phyloP scores from a whole-genome alignment of 2,797 vertebrate species.

The Phoxinus dragarum region DNA sequence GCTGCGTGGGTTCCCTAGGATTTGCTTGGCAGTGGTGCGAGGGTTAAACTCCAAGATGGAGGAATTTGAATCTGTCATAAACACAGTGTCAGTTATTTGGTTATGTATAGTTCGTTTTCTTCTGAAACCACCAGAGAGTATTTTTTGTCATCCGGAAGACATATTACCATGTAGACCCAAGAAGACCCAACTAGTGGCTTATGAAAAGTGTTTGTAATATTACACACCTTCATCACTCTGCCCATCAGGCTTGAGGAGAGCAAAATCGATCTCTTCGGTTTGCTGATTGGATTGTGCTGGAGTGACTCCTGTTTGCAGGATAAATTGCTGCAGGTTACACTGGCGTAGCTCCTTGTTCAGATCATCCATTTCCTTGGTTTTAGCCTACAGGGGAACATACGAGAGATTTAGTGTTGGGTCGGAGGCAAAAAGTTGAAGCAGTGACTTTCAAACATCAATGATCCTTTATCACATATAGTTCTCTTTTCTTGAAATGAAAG shows the following conservation, averaged over 20 bases:
- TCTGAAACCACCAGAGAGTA: background rate
- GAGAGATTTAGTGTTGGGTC: background rate
- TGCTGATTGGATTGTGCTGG: constrained; percentile 67
- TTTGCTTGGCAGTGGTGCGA: constrained; percentile 71
- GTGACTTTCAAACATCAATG: background rate
- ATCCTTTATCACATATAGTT: background rate
- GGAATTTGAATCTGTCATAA: constrained; percentile 53
- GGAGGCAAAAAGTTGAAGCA: constrained; percentile 10
- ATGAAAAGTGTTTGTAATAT: background rate
- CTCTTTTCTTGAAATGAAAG: constrained; percentile 13
- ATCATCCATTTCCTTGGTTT: constrained; percentile 81
- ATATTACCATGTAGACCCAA: background rate
- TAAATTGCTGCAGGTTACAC: constrained; percentile 93
- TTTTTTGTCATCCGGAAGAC: background rate
- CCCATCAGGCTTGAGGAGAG: constrained; percentile 59
- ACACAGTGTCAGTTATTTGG: background rate
- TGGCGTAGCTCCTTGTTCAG: constrained; percentile 92
- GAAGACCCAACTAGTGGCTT: background rate
- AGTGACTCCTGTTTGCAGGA: constrained; percentile 83
- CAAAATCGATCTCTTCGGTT: constrained; percentile 59
- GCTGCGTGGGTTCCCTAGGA: constrained; percentile 71
- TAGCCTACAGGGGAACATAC: constrained; percentile 74
- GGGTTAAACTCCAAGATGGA: constrained; percentile 67
- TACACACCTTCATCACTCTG: constrained; percentile 62
- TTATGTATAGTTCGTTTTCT: background rate